A percentile compares a stretch with the other conserved stretches of the same genome.
Evolutionary conservation across 30 jellyfish, hydroid and myxozoan species (phyloP).

Genomic region (Catostylus mosaicus): DNA sequence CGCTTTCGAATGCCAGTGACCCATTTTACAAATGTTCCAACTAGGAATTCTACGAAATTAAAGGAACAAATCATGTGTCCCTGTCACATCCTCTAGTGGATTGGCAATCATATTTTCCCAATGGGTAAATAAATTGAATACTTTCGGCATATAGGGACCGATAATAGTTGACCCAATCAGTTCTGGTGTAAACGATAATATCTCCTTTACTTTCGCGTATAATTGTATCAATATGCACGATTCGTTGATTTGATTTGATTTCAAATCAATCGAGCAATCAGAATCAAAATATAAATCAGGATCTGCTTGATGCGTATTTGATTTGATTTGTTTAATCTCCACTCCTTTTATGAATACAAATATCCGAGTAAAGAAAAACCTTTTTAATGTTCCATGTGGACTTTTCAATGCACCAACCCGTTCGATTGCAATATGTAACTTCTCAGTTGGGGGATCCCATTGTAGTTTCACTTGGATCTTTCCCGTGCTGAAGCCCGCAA

Average conservation of each 20-base stretch:
- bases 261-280: slow-evolving; percentile 35
- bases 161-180: slow-evolving; percentile 85
- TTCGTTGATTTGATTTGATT: slow-evolving; percentile 62
- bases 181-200: slow-evolving; percentile 50
- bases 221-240: slow-evolving; percentile 51
- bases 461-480: slow-evolving; percentile 44
- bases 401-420: slow-evolving; percentile 63
- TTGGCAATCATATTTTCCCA: slow-evolving; percentile 89
- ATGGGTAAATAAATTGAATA: slow-evolving; percentile 58
- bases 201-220: slow-evolving; percentile 62
- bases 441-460: slow-evolving; percentile 81
- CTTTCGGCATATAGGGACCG: slow-evolving; percentile 94
- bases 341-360: slow-evolving; percentile 66
- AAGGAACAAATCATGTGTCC: slow-evolving; percentile 61
- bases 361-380: slow-evolving; percentile 69
- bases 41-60: too few relatives aligned
- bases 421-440: slow-evolving; percentile 66
- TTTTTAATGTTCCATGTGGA: slow-evolving; percentile 87
- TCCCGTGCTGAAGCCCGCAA: slow-evolving; percentile 92
- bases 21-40: too few relatives aligned
- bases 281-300: slow-evolving; percentile 77
- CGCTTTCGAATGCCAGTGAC: too few relatives aligned
- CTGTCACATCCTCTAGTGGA: slow-evolving; percentile 79
- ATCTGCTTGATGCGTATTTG: slow-evolving; percentile 64
- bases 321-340: slow-evolving; percentile 57